These are phyloP conservation scores for Bathynomus jamesi DNA, from an alignment of 1,140 invertebrate genomes.

Conservation along the genomic window DNA sequence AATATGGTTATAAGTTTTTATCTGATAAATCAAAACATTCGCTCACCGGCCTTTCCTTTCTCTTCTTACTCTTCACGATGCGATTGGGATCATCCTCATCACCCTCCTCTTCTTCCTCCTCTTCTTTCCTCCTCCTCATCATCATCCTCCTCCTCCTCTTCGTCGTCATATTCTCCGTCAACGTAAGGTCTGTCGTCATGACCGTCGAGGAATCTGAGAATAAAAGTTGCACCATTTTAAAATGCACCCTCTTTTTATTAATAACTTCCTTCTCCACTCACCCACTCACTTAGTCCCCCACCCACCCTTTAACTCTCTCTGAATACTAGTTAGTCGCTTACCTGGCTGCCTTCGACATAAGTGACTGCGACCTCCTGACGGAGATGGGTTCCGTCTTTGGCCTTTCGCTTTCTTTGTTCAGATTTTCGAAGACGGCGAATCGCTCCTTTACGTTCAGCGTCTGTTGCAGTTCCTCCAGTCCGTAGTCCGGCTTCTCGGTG, in stretches of 20 bases:
- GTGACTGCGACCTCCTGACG: slow-evolving; percentile 11
- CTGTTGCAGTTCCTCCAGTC: slow-evolving; percentile 65
- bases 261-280: not conserved
- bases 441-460: slow-evolving; percentile 73
- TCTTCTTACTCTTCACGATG: slow-evolving; percentile 1
- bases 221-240: too few relatives aligned
- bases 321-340: not conserved
- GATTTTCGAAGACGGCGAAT: slow-evolving; percentile 74
- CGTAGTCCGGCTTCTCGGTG: slow-evolving; percentile 79
- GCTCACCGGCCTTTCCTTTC: not conserved
- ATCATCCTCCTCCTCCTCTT: slow-evolving; percentile 45
- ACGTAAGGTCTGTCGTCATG: not conserved
- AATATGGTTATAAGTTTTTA: too few relatives aligned
- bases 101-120: slow-evolving; percentile 8
- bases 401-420: slow-evolving; percentile 35
- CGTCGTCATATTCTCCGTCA: not conserved
- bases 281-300: not conserved
- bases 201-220: not conserved
- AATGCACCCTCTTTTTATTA: too few relatives aligned
- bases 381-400: slow-evolving; percentile 9
- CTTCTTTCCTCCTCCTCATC: slow-evolving; percentile 50
- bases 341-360: slow-evolving; percentile 10
- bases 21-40: too few relatives aligned
- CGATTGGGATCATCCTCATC: not conserved
- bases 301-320: too few relatives aligned